Evolutionary conservation across 2,113 vertebrate species (phyloP).

Genomic region (Lampris incognitus): DNA sequence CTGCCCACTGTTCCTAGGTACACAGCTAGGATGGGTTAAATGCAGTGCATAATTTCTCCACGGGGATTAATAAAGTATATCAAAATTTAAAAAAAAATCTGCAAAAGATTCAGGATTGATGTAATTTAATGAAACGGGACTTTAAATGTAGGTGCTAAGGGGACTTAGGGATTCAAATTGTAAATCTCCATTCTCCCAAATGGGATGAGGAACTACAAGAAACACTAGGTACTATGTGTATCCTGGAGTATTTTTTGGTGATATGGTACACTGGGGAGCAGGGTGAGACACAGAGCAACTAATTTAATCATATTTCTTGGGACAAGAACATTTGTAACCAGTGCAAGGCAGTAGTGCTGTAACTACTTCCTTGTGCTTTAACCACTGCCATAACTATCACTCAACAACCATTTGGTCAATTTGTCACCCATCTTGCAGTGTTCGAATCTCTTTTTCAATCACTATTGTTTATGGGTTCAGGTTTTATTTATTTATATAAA

Average conservation of each 20-base stretch:
- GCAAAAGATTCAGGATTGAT: background rate
- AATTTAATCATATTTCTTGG: slow-evolving; percentile 70
- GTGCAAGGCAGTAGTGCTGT: slow-evolving; percentile 36
- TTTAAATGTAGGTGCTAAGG: background rate
- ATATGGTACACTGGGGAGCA: slow-evolving; percentile 53
- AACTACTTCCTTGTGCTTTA: slow-evolving; percentile 19
- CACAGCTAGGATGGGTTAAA: no score
- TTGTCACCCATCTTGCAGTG: slow-evolving; percentile 37
- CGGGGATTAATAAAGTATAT: no score
- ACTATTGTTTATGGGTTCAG: slow-evolving; percentile 36
- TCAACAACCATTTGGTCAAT: slow-evolving; percentile 27
- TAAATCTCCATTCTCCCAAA: background rate
- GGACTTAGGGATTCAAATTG: background rate
- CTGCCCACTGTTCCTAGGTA: no score
- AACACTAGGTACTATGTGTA: background rate
- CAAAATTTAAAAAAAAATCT: no score
- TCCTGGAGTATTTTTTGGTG: slow-evolving; percentile 32
- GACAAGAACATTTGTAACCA: slow-evolving; percentile 49
- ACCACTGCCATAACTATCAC: no score
- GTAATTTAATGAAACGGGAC: slow-evolving; percentile 1
- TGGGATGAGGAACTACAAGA: background rate
- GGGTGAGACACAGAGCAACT: slow-evolving; percentile 67
- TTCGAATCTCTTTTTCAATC: slow-evolving; percentile 29
- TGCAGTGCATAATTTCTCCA: no score
- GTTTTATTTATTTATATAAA: slow-evolving; percentile 24